These are phyloP conservation scores for Mobula hypostoma DNA, from an alignment of 2,113 vertebrate genomes.

Conservation along the genomic window DNA sequence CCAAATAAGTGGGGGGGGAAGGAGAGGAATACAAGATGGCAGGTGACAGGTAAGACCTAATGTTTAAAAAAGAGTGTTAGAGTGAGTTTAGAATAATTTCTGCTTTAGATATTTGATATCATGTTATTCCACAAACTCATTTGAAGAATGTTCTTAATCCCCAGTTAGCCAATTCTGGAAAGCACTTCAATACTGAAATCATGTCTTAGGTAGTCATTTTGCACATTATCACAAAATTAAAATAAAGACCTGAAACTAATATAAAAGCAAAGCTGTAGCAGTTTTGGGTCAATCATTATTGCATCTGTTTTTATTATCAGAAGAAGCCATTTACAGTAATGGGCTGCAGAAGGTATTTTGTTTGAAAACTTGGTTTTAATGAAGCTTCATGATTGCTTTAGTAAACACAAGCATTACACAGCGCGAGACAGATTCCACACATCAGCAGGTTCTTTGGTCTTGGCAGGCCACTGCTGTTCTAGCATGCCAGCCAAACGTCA, in stretches of 20 bases:
- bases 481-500: not conserved
- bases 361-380: not conserved
- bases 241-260: not conserved
- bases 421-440: not conserved
- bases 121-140: not conserved
- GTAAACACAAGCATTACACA: not conserved
- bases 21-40: too few relatives aligned
- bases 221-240: not conserved
- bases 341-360: not conserved
- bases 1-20: too few relatives aligned
- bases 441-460: not conserved
- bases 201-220: not conserved
- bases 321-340: not conserved
- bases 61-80: not conserved
- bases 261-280: not conserved
- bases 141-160: not conserved
- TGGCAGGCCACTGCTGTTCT: not conserved
- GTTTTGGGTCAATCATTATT: not conserved
- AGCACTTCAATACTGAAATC: not conserved
- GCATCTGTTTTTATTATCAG: not conserved
- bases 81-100: not conserved
- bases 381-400: not conserved
- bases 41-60: too few relatives aligned
- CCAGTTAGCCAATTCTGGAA: not conserved
- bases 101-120: not conserved